Evolutionary conservation across 1,140 invertebrate genomes (phyloP).

Genomic region (Heliothis virescens): DNA sequence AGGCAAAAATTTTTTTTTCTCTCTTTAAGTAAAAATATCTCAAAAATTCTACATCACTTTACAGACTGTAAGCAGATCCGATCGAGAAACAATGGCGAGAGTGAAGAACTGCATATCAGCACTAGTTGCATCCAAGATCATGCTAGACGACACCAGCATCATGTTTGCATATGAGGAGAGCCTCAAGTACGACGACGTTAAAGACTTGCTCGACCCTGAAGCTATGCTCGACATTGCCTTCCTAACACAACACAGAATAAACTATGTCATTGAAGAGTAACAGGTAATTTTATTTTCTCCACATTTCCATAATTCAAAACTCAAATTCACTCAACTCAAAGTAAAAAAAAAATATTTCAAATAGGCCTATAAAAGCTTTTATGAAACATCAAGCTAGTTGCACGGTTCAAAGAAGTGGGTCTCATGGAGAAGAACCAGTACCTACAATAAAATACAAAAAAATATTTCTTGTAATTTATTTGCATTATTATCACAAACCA

Average conservation of each 20-base stretch:
- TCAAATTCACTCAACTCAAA: no score
- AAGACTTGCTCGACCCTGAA: constrained; percentile 93
- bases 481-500: constrained; percentile 42
- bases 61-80: constrained; percentile 89
- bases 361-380: no score
- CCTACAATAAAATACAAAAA: background rate
- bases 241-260: constrained; percentile 89
- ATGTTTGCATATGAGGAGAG: constrained; percentile 97
- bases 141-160: constrained; percentile 97
- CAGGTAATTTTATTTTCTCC: constrained; percentile 7
- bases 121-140: constrained; percentile 94
- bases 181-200: constrained; percentile 91
- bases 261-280: constrained; percentile 69
- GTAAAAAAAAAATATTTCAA: no score
- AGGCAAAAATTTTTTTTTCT: background rate
- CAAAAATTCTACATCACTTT: constrained; percentile 58
- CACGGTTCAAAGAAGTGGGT: no score
- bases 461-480: constrained; percentile 31
- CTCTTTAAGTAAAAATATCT: background rate
- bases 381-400: no score
- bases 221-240: constrained; percentile 92
- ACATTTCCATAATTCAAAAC: background rate
- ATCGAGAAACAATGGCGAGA: constrained; percentile 94
- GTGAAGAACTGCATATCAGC: constrained; percentile 96
- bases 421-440: no score